Conservation (phyloP, 2,113 vertebrate species). For the Acanthisitta chloris region DNA sequence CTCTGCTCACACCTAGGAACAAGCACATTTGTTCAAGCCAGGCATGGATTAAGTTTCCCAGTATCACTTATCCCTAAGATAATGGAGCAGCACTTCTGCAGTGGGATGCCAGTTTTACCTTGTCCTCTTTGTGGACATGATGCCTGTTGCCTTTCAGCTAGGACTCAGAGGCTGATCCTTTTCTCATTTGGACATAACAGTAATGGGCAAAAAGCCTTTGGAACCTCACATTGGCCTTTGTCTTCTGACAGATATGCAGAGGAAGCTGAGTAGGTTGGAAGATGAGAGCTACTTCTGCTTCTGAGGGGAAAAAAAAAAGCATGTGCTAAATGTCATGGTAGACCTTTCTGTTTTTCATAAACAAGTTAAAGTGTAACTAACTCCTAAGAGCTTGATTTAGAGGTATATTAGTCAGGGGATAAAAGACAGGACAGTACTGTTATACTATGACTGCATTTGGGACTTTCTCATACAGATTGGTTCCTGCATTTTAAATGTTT, state of each 20-base stretch:
- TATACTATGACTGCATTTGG: not conserved
- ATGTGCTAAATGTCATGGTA: not conserved
- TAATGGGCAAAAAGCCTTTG: not conserved
- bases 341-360: not conserved
- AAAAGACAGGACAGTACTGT: not conserved
- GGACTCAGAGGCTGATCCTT: not conserved
- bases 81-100: not conserved
- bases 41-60: not conserved
- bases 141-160: not conserved
- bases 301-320: not conserved
- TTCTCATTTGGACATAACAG: not conserved
- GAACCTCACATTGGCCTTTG: not conserved
- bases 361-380: not conserved
- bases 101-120: not conserved
- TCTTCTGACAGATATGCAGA: not conserved
- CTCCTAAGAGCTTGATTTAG: not conserved
- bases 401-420: not conserved
- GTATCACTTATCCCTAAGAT: not conserved
- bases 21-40: not conserved
- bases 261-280: not conserved
- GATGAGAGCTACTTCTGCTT: not conserved
- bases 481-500: not conserved
- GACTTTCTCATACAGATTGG: not conserved
- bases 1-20: rapidly evolving
- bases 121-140: rapidly evolving